These are phyloP conservation scores for Rhimphoctona megacephalus DNA, from an alignment of 2,888 invertebrate genomes.

Conservation along the genomic window DNA sequence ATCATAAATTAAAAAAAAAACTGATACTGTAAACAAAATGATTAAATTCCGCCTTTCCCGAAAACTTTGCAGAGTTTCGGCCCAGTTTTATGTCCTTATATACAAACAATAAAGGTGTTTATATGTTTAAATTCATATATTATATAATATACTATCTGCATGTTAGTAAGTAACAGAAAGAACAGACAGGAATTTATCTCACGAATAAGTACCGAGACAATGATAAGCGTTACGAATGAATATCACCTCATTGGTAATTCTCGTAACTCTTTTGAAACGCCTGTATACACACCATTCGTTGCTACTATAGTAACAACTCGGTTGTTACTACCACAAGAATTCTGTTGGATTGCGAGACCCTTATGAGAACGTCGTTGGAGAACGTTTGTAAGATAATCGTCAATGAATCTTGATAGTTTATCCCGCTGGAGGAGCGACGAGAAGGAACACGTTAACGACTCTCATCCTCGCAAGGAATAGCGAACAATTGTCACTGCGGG, in stretches of 20 bases:
- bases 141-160: no score
- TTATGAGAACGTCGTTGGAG: conserved; percentile 34
- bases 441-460: conserved; percentile 59
- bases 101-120: background rate
- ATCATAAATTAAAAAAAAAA: background rate
- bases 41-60: background rate
- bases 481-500: conserved; percentile 75
- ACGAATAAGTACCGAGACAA: conserved; percentile 4
- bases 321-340: conserved; percentile 35
- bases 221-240: conserved; percentile 38
- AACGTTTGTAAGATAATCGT: conserved; percentile 64
- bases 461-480: conserved; percentile 53
- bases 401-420: conserved; percentile 65
- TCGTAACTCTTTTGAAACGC: conserved; percentile 40
- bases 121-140: background rate
- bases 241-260: conserved; percentile 27
- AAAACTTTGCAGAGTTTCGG: background rate
- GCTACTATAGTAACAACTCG: background rate
- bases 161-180: background rate
- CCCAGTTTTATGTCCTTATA: background rate
- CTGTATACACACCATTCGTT: background rate
- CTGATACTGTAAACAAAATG: no score
- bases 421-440: conserved; percentile 43
- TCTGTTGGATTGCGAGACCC: conserved; percentile 25
- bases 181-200: conserved; percentile 33